Percentiles rank a stretch among this genome's conserved stretches.
Evolutionary conservation across 2,888 invertebrate species (phyloP).

Genomic region (Nowickia ferox): DNA sequence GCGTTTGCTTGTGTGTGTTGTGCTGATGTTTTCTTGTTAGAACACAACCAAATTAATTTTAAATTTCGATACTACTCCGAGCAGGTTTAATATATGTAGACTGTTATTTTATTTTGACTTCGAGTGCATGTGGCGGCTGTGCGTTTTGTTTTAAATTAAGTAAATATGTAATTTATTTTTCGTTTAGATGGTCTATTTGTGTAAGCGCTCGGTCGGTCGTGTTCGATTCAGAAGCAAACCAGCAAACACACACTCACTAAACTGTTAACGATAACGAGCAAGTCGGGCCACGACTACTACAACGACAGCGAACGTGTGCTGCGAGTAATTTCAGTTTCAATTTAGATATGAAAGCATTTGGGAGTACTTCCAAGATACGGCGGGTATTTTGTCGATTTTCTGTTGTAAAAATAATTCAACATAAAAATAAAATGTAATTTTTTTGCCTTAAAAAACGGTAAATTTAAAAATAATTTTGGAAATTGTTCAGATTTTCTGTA

Average conservation of each 20-base stretch:
- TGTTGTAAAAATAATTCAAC: constrained; percentile 29
- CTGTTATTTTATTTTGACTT: constrained; percentile 1
- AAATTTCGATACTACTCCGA: constrained; percentile 21
- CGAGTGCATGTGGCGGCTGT: constrained; percentile 25
- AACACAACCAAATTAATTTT: constrained; percentile 36
- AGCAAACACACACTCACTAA: constrained; percentile 31
- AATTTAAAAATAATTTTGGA: constrained; percentile 39
- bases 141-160: constrained; percentile 42
- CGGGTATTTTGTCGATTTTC: constrained; percentile 24
- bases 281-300: constrained; percentile 59
- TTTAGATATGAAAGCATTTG: constrained; percentile 71
- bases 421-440: constrained; percentile 29
- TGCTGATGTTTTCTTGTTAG: constrained; percentile 20
- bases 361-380: constrained; percentile 64
- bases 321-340: constrained; percentile 71
- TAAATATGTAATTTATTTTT: constrained; percentile 42
- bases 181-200: constrained; percentile 28
- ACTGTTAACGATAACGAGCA: constrained; percentile 58
- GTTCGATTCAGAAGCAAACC: constrained; percentile 34
- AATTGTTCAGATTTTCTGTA: background rate
- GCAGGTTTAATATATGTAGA: constrained; percentile 31
- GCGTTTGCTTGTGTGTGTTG: background rate
- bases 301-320: constrained; percentile 62
- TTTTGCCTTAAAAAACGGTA: constrained; percentile 27
- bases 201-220: constrained; percentile 33